Conservation (phyloP, 2,113 vertebrate genomes). For the Chamaea fasciata region DNA sequence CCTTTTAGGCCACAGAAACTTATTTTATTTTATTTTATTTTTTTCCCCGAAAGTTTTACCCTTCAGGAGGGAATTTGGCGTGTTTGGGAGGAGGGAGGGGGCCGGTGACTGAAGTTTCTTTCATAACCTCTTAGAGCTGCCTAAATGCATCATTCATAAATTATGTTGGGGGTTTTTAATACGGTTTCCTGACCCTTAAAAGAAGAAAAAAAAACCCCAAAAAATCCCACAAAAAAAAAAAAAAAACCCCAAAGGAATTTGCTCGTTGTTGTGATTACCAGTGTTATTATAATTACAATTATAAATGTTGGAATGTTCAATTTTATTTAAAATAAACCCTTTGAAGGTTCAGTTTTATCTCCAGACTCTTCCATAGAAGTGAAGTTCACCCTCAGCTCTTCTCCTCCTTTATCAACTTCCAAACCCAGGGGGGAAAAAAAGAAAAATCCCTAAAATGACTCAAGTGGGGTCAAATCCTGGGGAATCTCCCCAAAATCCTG, state of each 20-base stretch:
- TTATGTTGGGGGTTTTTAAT: not conserved
- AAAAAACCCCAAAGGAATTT: not conserved
- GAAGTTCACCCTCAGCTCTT: conserved; percentile 47
- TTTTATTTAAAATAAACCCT: not conserved
- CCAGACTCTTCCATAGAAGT: not conserved
- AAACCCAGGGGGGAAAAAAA: not conserved
- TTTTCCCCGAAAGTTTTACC: not conserved
- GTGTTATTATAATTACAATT: not conserved
- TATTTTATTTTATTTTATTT: not conserved
- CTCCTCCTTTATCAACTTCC: not conserved
- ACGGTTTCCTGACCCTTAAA: not conserved
- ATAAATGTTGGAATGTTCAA: not conserved
- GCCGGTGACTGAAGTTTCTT: conserved; percentile 2
- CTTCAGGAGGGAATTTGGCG: not conserved
- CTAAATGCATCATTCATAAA: not conserved
- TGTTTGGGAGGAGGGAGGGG: not conserved
- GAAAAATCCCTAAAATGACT: not conserved
- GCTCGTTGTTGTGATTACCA: not conserved
- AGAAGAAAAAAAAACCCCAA: not conserved
- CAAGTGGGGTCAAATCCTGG: not conserved
- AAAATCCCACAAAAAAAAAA: too few species aligned
- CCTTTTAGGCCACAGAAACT: conserved; percentile 17
- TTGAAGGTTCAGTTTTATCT: not conserved
- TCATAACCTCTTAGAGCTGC: not conserved
- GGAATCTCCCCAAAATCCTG: not conserved